Evolutionary conservation across 2,113 vertebrate species (phyloP).

Genomic region (Charina bottae): DNA sequence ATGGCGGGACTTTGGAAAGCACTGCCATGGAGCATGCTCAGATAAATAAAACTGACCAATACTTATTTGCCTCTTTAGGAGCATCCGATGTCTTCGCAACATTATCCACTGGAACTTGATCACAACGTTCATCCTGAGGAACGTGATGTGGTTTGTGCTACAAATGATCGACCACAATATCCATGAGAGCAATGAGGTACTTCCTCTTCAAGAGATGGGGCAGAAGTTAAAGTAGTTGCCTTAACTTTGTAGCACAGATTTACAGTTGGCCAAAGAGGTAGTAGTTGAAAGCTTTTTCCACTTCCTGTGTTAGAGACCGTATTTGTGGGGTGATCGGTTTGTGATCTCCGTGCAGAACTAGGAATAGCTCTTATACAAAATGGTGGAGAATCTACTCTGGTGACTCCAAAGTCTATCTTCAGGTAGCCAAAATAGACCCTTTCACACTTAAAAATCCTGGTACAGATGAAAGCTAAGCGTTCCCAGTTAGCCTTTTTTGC

Average conservation of each 20-base stretch:
- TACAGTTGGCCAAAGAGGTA: too few relatives aligned
- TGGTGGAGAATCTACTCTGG: too few relatives aligned
- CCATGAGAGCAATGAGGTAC: conserved; percentile 94
- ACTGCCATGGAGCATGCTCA: too few relatives aligned
- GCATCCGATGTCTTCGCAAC: conserved; percentile 94
- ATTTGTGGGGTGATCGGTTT: not conserved
- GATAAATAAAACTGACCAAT: not conserved
- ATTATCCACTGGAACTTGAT: conserved; percentile 99
- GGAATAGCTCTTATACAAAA: too few relatives aligned
- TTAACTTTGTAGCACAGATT: not conserved
- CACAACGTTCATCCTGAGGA: conserved; percentile 95
- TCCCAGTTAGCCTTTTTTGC: too few relatives aligned
- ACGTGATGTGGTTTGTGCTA: conserved; percentile 93
- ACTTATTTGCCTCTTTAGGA: conserved; percentile 73
- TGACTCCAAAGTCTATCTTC: too few relatives aligned
- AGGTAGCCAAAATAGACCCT: too few relatives aligned
- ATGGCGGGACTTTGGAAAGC: too few relatives aligned
- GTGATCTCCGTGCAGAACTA: not conserved
- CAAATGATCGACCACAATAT: conserved; percentile 95
- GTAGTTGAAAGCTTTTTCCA: not conserved
- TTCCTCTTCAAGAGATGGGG: not conserved
- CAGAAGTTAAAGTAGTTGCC: not conserved
- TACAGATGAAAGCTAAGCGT: too few relatives aligned
- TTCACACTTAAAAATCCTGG: too few relatives aligned
- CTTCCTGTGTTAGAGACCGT: not conserved